phyloP scores from a whole-genome alignment of 2,888 invertebrate species.

The Sepiola atlantica region DNA sequence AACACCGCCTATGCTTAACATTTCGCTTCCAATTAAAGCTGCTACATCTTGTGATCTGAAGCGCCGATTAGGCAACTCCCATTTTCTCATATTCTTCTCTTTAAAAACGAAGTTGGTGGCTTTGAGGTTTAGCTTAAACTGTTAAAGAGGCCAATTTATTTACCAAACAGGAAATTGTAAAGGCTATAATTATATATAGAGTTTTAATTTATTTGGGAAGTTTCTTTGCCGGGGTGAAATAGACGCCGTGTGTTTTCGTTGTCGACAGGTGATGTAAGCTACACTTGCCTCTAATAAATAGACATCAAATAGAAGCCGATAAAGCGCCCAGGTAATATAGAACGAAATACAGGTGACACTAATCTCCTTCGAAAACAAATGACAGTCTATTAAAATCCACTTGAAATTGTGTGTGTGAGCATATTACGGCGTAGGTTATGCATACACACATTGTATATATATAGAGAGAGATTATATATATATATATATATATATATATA shows the following conservation, averaged over 20 bases:
- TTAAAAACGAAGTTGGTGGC: background rate
- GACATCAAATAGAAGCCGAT: background rate
- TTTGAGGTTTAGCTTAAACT: background rate
- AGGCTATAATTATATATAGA: background rate
- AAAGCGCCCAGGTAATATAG: background rate
- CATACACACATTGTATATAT: background rate
- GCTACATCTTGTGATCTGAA: background rate
- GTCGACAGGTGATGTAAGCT: slow-evolving; percentile 8
- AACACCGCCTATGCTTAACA: background rate
- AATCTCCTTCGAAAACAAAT: slow-evolving; percentile 16
- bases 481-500: slow-evolving; percentile 32
- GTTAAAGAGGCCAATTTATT: background rate
- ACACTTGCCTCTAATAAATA: background rate
- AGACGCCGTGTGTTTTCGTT: background rate
- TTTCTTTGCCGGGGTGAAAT: background rate
- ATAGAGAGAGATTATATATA: background rate
- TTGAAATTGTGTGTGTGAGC: background rate
- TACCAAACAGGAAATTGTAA: slow-evolving; percentile 3
- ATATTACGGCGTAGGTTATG: background rate
- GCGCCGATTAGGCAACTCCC: background rate
- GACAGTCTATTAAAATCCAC: background rate
- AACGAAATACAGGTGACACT: background rate
- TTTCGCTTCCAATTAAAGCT: background rate
- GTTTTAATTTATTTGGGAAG: background rate
- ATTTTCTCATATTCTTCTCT: background rate